Evolutionary conservation across 2,888 invertebrate species (phyloP).

Genomic region (Synanthedon tipuliformis): DNA sequence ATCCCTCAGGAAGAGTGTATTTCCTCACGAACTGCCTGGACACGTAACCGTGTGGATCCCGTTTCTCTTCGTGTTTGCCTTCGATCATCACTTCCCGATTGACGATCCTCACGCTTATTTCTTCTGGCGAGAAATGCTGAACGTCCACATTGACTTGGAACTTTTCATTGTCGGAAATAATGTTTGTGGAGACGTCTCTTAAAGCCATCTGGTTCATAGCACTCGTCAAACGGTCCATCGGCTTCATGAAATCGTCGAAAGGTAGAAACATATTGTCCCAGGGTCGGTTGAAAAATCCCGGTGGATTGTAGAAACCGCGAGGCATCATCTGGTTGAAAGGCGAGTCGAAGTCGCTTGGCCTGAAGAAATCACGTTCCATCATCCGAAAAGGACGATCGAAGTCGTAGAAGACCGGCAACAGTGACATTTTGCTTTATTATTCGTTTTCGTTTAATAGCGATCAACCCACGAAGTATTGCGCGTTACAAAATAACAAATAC

Average conservation of each 20-base stretch:
- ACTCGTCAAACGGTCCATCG: conserved; percentile 38
- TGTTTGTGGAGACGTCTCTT: conserved; percentile 48
- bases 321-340: conserved; percentile 19
- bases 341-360: conserved; percentile 23
- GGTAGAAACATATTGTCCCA: conserved; percentile 23
- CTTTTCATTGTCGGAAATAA: conserved; percentile 62
- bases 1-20: conserved; percentile 79
- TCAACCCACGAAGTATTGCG: no score
- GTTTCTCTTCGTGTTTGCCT: conserved; percentile 82
- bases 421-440: conserved; percentile 32
- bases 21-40: conserved; percentile 80
- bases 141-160: conserved; percentile 81
- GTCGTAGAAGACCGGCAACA: conserved; percentile 38
- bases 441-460: neutral
- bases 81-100: conserved; percentile 77
- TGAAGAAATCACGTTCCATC: conserved; percentile 44
- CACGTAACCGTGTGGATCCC: conserved; percentile 78
- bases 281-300: conserved; percentile 19
- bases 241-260: conserved; percentile 26
- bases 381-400: conserved; percentile 39
- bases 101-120: conserved; percentile 79
- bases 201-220: conserved; percentile 46
- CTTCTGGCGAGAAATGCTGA: conserved; percentile 80
- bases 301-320: conserved; percentile 13
- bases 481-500: conserved; percentile 1